Conservation (phyloP, 2,113 vertebrate species). For the Hippotragus niger region DNA sequence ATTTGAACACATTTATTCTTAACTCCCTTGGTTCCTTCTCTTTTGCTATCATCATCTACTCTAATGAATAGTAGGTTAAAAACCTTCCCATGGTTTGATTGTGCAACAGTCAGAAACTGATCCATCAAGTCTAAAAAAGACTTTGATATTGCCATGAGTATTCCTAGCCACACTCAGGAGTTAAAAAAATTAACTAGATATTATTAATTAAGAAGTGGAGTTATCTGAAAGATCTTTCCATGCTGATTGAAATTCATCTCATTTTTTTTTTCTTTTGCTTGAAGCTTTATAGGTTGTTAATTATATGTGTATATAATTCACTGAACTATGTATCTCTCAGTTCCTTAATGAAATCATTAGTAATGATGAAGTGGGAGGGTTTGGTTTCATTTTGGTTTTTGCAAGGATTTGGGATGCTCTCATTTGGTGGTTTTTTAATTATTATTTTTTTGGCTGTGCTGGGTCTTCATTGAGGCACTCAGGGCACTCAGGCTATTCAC, state of each 20-base stretch:
- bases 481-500: background rate
- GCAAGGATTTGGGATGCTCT: background rate
- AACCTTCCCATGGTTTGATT: background rate
- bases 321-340: background rate
- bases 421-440: background rate
- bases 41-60: background rate
- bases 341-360: background rate
- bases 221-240: background rate
- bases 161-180: background rate
- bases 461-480: background rate
- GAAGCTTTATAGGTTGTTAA: background rate
- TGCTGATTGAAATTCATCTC: background rate
- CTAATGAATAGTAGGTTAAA: background rate
- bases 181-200: background rate
- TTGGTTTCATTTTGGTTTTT: background rate
- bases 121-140: background rate
- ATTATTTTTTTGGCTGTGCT: background rate
- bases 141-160: background rate
- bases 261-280: background rate
- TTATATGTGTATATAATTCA: background rate
- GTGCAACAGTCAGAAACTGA: background rate
- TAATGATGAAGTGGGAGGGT: background rate
- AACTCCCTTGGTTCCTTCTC: background rate
- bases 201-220: background rate
- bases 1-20: background rate